Base-by-base conservation (phyloP, 2,113 vertebrate species). In the Solea solea region DNA sequence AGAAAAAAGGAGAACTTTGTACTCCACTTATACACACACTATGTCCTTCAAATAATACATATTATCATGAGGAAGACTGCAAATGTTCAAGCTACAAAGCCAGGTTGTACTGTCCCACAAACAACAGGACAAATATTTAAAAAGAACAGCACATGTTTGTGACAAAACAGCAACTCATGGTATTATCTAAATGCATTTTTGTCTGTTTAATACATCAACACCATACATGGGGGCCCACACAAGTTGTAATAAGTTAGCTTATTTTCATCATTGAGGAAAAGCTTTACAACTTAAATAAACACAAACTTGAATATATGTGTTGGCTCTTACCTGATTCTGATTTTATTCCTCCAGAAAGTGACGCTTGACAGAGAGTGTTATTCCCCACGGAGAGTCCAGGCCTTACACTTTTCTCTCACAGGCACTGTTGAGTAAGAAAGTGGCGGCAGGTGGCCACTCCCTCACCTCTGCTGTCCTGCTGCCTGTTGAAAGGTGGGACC, bases 381-480 rank as follows among this genome's bases (percentile, higher is more conserved):
- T 64, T 78, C 75, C 77, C n/a, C 41, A 1, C 42, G 57, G 44
- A 58, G 40, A 34, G 42, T 55, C 25, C 57, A 46, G 69, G 63
- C 50, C 80, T 74, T 70, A 57, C 78, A 77, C 59, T 2, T 8
- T 54, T 42, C 41, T 9, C 3, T 12, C 12, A 48, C 50, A 21
- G 1, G 21, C 21, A 46, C 8, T 8, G 52, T 28, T 21, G 72
- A 71, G 63, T 65, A 69, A 53, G 27, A 46, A 67, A 42, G 65
- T 28, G 41, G 72, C 34, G 5, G 34, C 86, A 84, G 77, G 86
- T 80, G 62, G 84, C 90, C 90, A 90, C 91, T 79, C 90, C 89
- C 84, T 88, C 86, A 85, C 85, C 79, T 86, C 15, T 21, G 41
- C 27, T 5, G 11, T 63, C 44, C 49, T 55, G 51, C 44, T 48